A percentile compares a stretch with the other conserved stretches of the same genome.
phyloP scores from a whole-genome alignment of 1,140 invertebrate genomes.

The Diabrotica undecimpunctata region DNA sequence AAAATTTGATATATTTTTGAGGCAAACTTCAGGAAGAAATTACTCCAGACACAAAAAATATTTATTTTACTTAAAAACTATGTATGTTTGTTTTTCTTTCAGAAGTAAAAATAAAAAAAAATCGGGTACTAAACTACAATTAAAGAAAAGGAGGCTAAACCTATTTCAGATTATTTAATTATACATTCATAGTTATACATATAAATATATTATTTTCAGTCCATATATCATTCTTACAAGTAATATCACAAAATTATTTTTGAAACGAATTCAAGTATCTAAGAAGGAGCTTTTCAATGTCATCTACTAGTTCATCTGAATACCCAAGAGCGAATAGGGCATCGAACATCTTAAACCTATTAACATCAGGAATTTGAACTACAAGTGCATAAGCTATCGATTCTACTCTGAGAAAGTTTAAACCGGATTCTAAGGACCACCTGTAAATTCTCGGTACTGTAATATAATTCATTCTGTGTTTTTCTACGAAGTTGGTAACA shows the following conservation, averaged over 20 bases:
- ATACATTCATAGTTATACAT: no score
- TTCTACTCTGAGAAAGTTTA: constrained; percentile 56
- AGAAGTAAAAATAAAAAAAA: no score
- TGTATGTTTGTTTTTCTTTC: no score
- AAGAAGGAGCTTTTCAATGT: constrained; percentile 37
- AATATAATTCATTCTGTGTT: constrained; percentile 48
- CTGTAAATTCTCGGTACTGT: constrained; percentile 54
- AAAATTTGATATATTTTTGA: no score
- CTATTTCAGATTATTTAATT: no score
- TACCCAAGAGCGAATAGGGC: constrained; percentile 39
- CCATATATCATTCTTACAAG: neutral
- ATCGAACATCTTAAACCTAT: constrained; percentile 43
- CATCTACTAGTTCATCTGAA: constrained; percentile 38
- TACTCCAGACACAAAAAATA: no score
- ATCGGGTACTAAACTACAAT: no score
- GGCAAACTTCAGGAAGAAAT: no score
- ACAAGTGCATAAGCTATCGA: constrained; percentile 54
- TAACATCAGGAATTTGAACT: constrained; percentile 47
- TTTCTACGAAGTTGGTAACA: constrained; percentile 54
- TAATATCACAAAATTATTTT: neutral
- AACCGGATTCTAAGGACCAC: constrained; percentile 56
- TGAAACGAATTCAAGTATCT: constrained; percentile 24
- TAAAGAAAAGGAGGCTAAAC: no score
- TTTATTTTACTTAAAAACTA: no score
- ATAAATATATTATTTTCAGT: no score